These are phyloP conservation scores for Nephila pilipes DNA, from an alignment of 1,140 invertebrate genomes.

Conservation along the genomic window DNA sequence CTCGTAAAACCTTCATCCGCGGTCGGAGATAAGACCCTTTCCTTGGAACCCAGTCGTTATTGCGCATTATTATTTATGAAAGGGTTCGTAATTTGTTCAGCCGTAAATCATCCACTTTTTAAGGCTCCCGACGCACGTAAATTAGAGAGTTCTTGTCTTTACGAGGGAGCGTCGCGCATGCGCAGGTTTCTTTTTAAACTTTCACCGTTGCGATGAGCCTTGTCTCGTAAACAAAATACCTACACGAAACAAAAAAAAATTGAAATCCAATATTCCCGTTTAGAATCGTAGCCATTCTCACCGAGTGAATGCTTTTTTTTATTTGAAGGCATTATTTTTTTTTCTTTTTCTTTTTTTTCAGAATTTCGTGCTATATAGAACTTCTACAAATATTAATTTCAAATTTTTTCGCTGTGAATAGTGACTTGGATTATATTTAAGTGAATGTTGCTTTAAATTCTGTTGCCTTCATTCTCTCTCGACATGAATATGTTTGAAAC, in stretches of 20 bases:
- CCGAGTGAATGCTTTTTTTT: neutral
- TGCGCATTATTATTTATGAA: conserved; percentile 48
- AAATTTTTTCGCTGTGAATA: neutral
- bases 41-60: neutral
- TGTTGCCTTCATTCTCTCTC: too few species aligned
- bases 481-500: too few species aligned
- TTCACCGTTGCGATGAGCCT: too few species aligned
- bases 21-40: conserved; percentile 16
- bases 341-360: too few species aligned
- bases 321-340: neutral
- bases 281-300: too few species aligned
- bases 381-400: neutral
- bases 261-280: too few species aligned
- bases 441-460: too few species aligned
- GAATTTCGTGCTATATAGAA: too few species aligned
- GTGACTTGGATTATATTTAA: neutral
- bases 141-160: conserved; percentile 34
- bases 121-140: neutral
- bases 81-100: conserved; percentile 36
- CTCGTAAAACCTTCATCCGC: conserved; percentile 34
- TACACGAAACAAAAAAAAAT: too few species aligned
- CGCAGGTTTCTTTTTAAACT: too few species aligned
- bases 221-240: too few species aligned
- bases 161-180: neutral
- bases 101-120: conserved; percentile 37